Conservation (phyloP, 1,140 invertebrate genomes). For the Cydia amplana region DNA sequence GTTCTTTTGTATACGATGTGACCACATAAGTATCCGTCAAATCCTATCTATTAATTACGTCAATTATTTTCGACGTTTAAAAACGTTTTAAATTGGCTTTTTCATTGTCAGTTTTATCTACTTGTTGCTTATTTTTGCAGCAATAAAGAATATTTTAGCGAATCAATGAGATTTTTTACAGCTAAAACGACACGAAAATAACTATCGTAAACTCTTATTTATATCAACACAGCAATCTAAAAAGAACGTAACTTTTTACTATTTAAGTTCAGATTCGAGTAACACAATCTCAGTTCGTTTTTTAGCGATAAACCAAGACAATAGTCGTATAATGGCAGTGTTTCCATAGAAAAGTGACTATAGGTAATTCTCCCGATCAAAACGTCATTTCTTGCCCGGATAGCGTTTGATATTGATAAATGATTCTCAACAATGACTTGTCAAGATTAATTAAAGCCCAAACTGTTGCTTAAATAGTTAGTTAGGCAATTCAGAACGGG, state of each 20-base stretch:
- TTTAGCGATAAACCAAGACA: slow-evolving; percentile 38
- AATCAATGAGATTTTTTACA: background rate
- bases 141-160: background rate
- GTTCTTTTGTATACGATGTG: background rate
- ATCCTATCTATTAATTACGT: slow-evolving; percentile 6
- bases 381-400: slow-evolving; percentile 50
- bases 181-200: background rate
- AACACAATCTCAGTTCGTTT: background rate
- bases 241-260: background rate
- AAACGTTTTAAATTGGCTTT: background rate
- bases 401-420: slow-evolving; percentile 64
- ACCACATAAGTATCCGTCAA: background rate
- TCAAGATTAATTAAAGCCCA: slow-evolving; percentile 73
- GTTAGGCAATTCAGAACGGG: slow-evolving; percentile 61
- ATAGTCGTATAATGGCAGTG: slow-evolving; percentile 42
- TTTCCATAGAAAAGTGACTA: slow-evolving; percentile 41
- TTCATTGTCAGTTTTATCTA: background rate
- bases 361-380: slow-evolving; percentile 39
- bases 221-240: background rate
- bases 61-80: slow-evolving; percentile 20
- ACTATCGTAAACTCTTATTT: background rate
- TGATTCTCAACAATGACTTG: slow-evolving; percentile 62
- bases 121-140: background rate
- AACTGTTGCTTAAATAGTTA: slow-evolving; percentile 71
- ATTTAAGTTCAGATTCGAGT: background rate